These are phyloP conservation scores for Cheilosia vulpina DNA, from an alignment of 2,888 invertebrate species.

Conservation along the genomic window DNA sequence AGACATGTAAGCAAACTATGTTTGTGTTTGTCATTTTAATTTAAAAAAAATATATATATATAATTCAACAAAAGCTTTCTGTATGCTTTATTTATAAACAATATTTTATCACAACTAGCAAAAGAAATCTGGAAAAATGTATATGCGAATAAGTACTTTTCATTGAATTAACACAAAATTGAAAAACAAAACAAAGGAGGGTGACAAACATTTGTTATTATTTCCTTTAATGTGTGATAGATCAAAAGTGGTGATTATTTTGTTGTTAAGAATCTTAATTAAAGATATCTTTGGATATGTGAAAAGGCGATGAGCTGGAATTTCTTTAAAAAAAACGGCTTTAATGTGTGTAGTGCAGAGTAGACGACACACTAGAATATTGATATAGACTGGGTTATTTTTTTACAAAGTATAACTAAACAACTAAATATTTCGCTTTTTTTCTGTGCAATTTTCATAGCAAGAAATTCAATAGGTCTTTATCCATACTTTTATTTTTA, in stretches of 20 bases:
- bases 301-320: slow-evolving; percentile 14
- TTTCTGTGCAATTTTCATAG: no score
- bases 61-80: slow-evolving; percentile 17
- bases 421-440: no score
- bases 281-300: slow-evolving; percentile 38
- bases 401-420: no score
- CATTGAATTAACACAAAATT: neutral
- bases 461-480: no score
- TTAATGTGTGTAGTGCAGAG: no score
- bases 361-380: neutral
- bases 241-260: slow-evolving; percentile 17
- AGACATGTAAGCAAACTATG: neutral
- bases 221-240: slow-evolving; percentile 21
- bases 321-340: neutral
- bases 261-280: slow-evolving; percentile 3
- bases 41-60: neutral
- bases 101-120: slow-evolving; percentile 19
- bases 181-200: slow-evolving; percentile 5
- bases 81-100: neutral
- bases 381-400: no score
- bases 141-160: neutral
- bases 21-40: neutral
- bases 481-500: no score
- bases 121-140: neutral
- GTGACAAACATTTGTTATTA: slow-evolving; percentile 11